Evolutionary conservation across 2,888 invertebrate species (phyloP).

Genomic region (Muscina levida): DNA sequence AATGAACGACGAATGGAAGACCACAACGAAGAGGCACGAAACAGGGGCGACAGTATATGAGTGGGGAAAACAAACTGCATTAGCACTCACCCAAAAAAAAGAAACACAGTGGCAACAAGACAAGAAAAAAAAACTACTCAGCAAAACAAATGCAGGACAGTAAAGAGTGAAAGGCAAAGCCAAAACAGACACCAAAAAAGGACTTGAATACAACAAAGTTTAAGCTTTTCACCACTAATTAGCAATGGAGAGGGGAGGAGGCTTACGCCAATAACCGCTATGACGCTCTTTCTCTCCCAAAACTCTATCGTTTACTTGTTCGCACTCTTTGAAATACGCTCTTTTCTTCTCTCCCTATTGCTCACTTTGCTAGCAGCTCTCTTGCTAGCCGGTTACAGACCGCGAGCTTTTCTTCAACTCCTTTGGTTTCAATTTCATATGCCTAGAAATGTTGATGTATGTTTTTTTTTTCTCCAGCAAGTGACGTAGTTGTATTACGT

Average conservation of each 20-base stretch:
- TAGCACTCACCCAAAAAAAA: slow-evolving; percentile 24
- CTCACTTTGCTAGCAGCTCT: too few species aligned
- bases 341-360: background rate
- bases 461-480: too few species aligned
- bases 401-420: background rate
- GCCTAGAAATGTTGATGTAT: too few species aligned
- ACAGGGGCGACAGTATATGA: background rate
- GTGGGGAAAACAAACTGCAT: slow-evolving; percentile 22
- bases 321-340: background rate
- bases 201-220: background rate
- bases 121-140: too few species aligned
- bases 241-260: too few species aligned
- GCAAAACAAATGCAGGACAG: slow-evolving; percentile 14
- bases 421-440: background rate
- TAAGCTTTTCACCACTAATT: slow-evolving; percentile 36
- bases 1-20: slow-evolving; percentile 32
- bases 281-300: background rate
- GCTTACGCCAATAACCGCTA: background rate
- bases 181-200: background rate
- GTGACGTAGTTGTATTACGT: background rate
- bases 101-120: too few species aligned
- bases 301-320: background rate
- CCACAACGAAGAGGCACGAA: too few species aligned
- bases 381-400: slow-evolving; percentile 5
- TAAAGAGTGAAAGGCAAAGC: background rate